Evolutionary conservation across 2,888 invertebrate genomes (phyloP), one percentile per base, ranked within the genome.

Genomic region (Geotrupes spiniger): DNA sequence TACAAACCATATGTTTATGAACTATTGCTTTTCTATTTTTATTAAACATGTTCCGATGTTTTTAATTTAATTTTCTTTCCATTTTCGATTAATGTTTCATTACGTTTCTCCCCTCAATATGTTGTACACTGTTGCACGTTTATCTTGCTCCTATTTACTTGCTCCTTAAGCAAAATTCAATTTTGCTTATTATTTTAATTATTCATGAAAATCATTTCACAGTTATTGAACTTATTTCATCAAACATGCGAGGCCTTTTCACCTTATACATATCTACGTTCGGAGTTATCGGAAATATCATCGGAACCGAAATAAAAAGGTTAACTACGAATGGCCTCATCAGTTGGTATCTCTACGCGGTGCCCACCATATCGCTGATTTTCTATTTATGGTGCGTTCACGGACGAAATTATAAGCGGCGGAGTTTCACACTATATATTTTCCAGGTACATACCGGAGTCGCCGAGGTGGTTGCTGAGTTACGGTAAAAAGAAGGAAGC

Each of bases 391-490:
- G 39, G 16, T 21, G 21, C 21, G 21, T 21, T 21, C 3, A 21
- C 21, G 6, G 6, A 21, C 3, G 21, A 21, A 21, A 21, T 4
- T 21, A 3, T 21, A 21, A 21, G 6, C 21, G 21, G 6, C 21
- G 6, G 6, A 6, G 21, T 21, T 21, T 21, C 21, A 21, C n/a
- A n/a, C n/a, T n/a, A n/a, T n/a, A n/a, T n/a, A n/a, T n/a, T n/a
- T n/a, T n/a, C 6, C 6, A 21, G 21, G 21, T 36, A 31, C 26
- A 16, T 49, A 8, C 49, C 49, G 5, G 49, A 49, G 44, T 49
- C 49, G 12, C 40, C 49, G 4, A 38, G 49, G 6, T 49, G 49
- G 49, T 40, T 26, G 10, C 25, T 49, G 12, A 49, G 49, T 26
- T 49, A 44, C 17, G 49, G 49, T 10, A 49, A 33, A 15, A 49